Evolutionary conservation across 1,140 invertebrate species (phyloP).

Genomic region (Glossosoma conforme): DNA sequence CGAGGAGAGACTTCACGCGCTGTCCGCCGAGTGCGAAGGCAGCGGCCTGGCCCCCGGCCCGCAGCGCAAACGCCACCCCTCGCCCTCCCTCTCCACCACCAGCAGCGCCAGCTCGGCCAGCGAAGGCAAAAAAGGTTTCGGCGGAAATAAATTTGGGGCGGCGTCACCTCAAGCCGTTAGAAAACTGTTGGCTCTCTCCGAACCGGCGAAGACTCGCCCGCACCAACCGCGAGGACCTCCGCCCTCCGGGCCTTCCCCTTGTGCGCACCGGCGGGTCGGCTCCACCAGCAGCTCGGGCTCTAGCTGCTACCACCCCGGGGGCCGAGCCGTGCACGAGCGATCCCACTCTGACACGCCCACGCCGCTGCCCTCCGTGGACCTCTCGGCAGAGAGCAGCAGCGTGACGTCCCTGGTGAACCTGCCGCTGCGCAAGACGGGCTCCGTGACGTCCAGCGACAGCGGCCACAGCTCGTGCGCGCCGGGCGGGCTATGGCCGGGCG

Average conservation of each 20-base stretch:
- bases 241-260: constrained; percentile 57
- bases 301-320: constrained; percentile 34
- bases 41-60: constrained; percentile 53
- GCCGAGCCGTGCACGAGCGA: constrained; percentile 68
- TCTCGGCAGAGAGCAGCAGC: constrained; percentile 91
- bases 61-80: constrained; percentile 69
- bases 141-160: constrained; percentile 74
- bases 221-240: constrained; percentile 70
- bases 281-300: constrained; percentile 46
- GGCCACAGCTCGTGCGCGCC: constrained; percentile 74
- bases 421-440: constrained; percentile 82
- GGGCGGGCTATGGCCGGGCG: constrained; percentile 39
- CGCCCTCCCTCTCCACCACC: constrained; percentile 83
- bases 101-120: constrained; percentile 85
- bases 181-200: constrained; percentile 85
- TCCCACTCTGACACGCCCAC: constrained; percentile 87
- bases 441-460: constrained; percentile 80
- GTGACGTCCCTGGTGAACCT: constrained; percentile 89
- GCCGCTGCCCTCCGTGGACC: constrained; percentile 79
- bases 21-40: constrained; percentile 87
- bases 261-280: constrained; percentile 63
- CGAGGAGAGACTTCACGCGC: constrained; percentile 81
- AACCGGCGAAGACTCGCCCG: constrained; percentile 80
- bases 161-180: constrained; percentile 93
- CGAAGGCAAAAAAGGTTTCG: constrained; percentile 61